These are phyloP conservation scores for Poecilia picta DNA, from an alignment of 2,797 vertebrate species.

Conservation along the genomic window DNA sequence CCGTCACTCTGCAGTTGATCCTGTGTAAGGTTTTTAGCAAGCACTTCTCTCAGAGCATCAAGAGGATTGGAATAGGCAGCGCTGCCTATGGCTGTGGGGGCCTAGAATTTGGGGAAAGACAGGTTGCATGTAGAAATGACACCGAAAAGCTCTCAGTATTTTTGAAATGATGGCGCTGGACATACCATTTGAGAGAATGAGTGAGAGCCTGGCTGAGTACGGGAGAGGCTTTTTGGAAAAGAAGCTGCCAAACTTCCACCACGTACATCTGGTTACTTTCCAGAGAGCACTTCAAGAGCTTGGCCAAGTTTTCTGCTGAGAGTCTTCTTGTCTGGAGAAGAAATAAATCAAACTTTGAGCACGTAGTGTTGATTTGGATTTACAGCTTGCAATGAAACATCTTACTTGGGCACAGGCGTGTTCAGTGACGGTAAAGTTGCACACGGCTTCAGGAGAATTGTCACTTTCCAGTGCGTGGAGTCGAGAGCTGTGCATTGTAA, in stretches of 20 bases:
- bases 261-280: conserved; percentile 5
- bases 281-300: conserved; percentile 45
- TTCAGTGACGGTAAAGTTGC: conserved; percentile 46
- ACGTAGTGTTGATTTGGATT: not conserved
- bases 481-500: conserved; percentile 17
- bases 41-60: conserved; percentile 57
- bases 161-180: not conserved
- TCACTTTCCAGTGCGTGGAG: not conserved
- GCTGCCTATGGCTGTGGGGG: conserved; percentile 13
- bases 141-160: not conserved
- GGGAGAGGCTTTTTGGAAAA: conserved; percentile 40
- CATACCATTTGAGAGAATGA: conserved; percentile 39
- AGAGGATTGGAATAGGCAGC: conserved; percentile 37
- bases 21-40: conserved; percentile 38
- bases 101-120: conserved; percentile 19
- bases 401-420: conserved; percentile 57
- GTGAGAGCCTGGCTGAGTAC: conserved; percentile 46
- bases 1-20: not conserved
- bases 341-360: not conserved
- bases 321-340: not conserved
- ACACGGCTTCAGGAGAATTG: conserved; percentile 27
- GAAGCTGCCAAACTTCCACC: conserved; percentile 47
- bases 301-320: not conserved
- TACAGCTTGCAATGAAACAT: not conserved
- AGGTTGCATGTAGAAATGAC: not conserved